Evolutionary conservation across 2,113 vertebrate genomes (phyloP).

Genomic region (Peromyscus polionotus): DNA sequence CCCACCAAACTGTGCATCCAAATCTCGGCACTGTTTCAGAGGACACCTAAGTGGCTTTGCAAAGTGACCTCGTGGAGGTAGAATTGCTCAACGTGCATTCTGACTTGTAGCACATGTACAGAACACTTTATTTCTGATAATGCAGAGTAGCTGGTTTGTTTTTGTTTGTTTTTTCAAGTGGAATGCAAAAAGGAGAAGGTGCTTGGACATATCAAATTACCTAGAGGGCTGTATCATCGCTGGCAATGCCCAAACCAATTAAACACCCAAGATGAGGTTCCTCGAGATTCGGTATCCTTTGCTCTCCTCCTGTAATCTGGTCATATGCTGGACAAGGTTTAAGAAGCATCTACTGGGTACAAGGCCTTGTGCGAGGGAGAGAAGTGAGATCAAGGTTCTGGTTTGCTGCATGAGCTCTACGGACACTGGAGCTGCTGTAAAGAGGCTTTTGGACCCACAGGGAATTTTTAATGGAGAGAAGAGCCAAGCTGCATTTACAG

Average conservation of each 20-base stretch:
- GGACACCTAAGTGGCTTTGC: background rate
- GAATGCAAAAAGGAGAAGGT: background rate
- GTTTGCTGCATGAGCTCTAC: background rate
- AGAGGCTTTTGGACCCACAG: background rate
- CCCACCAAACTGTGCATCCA: background rate
- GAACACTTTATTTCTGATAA: background rate
- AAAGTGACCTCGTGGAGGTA: background rate
- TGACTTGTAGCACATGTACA: background rate
- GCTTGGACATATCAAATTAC: conserved; percentile 13
- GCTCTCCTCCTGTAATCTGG: background rate
- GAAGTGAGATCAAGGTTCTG: background rate
- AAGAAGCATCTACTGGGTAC: background rate
- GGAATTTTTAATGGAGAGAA: background rate
- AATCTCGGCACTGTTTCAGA: background rate
- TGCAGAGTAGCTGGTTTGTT: background rate
- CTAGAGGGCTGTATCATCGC: background rate
- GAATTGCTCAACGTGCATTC: background rate
- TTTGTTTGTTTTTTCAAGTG: background rate
- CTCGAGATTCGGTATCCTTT: background rate
- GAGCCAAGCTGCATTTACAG: background rate
- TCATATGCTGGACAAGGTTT: background rate
- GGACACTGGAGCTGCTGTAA: background rate
- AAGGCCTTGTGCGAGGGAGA: background rate
- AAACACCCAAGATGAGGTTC: background rate
- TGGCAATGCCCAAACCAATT: background rate